Evolutionary conservation across 2,113 vertebrate species (phyloP).

Genomic region (Ammodytes dubius): DNA sequence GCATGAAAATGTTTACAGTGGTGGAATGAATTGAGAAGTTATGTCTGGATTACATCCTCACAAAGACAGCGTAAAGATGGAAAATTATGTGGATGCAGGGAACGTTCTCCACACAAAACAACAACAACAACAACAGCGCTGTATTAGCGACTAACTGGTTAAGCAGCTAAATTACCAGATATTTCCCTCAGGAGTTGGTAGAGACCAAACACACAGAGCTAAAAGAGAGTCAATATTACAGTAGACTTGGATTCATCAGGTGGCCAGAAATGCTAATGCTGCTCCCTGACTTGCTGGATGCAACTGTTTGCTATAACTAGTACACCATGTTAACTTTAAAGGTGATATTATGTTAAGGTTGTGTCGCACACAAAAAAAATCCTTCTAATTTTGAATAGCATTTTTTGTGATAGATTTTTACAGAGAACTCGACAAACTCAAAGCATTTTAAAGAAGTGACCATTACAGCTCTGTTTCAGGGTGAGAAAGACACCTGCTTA

Average conservation of each 20-base stretch:
- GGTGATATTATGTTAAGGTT: neutral
- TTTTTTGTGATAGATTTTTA: neutral
- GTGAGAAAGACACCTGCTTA: neutral
- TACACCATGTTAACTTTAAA: no score
- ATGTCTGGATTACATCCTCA: neutral
- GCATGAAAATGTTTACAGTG: constrained; percentile 45
- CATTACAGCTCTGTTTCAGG: neutral
- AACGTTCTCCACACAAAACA: neutral
- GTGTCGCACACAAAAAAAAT: neutral
- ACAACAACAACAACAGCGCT: neutral
- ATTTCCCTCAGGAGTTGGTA: no score
- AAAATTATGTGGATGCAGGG: neutral
- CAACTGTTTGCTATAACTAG: no score
- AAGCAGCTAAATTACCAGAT: no score
- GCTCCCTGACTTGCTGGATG: no score
- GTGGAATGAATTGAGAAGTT: constrained; percentile 4
- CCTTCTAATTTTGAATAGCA: neutral
- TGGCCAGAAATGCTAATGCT: no score
- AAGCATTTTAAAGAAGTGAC: neutral
- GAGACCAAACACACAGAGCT: no score
- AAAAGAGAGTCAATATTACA: no score
- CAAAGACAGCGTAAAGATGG: neutral
- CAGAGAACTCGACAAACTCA: neutral
- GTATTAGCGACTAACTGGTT: neutral
- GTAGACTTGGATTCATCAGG: no score